Evolutionary conservation across 2,113 vertebrate genomes (phyloP).

Genomic region (Sapayoa aenigma): DNA sequence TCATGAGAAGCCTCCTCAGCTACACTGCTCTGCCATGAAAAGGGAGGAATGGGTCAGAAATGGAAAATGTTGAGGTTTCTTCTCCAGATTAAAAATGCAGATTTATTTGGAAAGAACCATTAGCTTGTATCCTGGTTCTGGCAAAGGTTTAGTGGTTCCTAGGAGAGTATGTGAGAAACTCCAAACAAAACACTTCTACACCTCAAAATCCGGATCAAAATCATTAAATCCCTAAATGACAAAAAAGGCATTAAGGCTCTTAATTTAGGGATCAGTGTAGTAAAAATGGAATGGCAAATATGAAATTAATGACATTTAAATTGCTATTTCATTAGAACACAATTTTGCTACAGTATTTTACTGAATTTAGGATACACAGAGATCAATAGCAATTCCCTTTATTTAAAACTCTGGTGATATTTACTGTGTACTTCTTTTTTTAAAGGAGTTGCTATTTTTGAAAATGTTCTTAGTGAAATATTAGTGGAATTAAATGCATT

Average conservation of each 20-base stretch:
- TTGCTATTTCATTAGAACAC: constrained; percentile 71
- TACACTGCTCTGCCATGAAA: neutral
- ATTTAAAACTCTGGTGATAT: constrained; percentile 57
- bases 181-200: neutral
- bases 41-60: neutral
- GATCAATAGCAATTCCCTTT: constrained; percentile 71
- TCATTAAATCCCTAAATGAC: constrained; percentile 47
- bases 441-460: constrained; percentile 55
- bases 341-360: constrained; percentile 65
- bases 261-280: constrained; percentile 64
- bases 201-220: constrained; percentile 32
- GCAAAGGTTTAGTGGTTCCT: neutral
- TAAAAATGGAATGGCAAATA: constrained; percentile 68
- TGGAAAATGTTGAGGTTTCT: neutral
- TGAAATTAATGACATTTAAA: constrained; percentile 77
- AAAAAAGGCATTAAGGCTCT: constrained; percentile 1
- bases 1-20: neutral
- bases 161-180: neutral
- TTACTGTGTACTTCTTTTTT: constrained; percentile 27
- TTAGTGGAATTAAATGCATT: constrained; percentile 4
- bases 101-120: neutral
- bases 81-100: neutral
- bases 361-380: constrained; percentile 59
- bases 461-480: constrained; percentile 32
- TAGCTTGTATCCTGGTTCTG: neutral